Conservation (phyloP, 1,140 invertebrate genomes). For the Hormaphis cornu region DNA sequence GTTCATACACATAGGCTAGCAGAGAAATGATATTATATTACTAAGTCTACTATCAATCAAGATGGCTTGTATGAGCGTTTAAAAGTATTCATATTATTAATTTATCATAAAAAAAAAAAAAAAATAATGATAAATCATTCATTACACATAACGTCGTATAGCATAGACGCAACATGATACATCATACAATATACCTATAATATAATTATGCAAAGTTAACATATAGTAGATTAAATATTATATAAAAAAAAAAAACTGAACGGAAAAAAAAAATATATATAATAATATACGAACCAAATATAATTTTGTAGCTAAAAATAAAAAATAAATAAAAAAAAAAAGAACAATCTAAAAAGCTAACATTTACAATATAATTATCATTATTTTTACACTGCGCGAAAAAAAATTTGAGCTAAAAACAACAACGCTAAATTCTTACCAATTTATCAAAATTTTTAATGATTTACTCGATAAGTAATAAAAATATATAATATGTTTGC, state of each 20-base stretch:
- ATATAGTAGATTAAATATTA: background rate
- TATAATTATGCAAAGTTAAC: conserved; percentile 17
- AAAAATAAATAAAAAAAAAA: background rate
- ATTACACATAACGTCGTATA: background rate
- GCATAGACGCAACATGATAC: background rate
- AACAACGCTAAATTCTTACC: conserved; percentile 20
- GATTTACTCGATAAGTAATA: conserved; percentile 4
- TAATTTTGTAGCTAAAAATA: conserved; percentile 14
- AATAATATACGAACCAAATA: conserved; percentile 7
- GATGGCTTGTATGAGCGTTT: conserved; percentile 19
- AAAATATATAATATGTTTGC: conserved; percentile 1
- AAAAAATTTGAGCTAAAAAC: conserved; percentile 12
- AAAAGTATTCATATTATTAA: background rate
- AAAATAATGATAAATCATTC: background rate
- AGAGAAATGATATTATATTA: conserved; percentile 25
- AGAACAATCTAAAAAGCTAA: conserved; percentile 30
- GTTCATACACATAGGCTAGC: conserved; percentile 15
- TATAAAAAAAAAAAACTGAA: conserved; percentile 5
- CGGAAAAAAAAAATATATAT: conserved; percentile 3
- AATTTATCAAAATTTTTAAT: conserved; percentile 8
- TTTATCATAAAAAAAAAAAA: background rate
- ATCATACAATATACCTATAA: conserved; percentile 4
- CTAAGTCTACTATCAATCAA: conserved; percentile 25
- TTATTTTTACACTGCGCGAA: conserved; percentile 9
- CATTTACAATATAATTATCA: conserved; percentile 27